These are phyloP conservation scores for Ephydatia muelleri DNA, from an alignment of 37 sponge, comb jelly and placozoan genomes.

Conservation along the genomic window DNA sequence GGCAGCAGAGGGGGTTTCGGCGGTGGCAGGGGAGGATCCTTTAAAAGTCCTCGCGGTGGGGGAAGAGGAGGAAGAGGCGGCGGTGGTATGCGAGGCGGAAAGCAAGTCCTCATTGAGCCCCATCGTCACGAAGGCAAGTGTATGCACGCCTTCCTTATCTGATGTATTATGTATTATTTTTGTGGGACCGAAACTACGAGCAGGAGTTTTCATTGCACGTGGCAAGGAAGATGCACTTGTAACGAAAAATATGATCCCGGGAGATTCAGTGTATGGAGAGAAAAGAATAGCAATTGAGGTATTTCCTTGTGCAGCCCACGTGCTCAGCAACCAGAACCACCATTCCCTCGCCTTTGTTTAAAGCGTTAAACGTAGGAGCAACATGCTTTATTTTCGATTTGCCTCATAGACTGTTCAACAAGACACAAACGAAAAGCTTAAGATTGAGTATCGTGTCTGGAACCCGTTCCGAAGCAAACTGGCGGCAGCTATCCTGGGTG, in stretches of 20 bases:
- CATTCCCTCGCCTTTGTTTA: too few relatives aligned
- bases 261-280: conserved; percentile 95
- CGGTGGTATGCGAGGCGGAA: conserved; percentile 96
- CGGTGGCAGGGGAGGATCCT: conserved; percentile 35
- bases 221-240: conserved; percentile 97
- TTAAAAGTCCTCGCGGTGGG: conserved; percentile 49
- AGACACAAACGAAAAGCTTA: conserved; percentile 30
- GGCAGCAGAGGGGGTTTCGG: conserved; percentile 60
- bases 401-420: neutral
- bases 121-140: conserved; percentile 89
- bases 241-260: conserved; percentile 90
- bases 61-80: conserved; percentile 65
- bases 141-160: neutral
- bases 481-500: conserved; percentile 97
- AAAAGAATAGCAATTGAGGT: conserved; percentile 85
- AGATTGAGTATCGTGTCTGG: conserved; percentile 98
- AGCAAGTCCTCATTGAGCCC: conserved; percentile 86
- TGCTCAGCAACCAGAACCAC: too few relatives aligned
- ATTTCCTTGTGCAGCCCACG: too few relatives aligned
- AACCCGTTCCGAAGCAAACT: conserved; percentile 98
- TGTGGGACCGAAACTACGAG: too few relatives aligned
- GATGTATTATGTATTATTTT: neutral
- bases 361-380: neutral
- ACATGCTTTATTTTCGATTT: neutral
- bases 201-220: conserved; percentile 95